Evolutionary conservation across 1,140 invertebrate genomes (phyloP).

Genomic region (Branchinecta lynchi): DNA sequence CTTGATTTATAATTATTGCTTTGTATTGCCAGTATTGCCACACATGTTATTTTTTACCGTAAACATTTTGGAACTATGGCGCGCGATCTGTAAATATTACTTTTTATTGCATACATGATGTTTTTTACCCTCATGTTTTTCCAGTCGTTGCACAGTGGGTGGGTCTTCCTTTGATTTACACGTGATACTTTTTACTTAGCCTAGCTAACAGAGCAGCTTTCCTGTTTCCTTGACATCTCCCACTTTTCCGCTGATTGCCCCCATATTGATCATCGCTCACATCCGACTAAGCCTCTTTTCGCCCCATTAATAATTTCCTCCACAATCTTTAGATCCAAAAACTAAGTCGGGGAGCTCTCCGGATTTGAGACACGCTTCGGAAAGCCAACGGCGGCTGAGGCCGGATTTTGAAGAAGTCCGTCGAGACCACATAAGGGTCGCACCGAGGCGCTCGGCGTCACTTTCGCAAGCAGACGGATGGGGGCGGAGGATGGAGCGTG

Average conservation of each 20-base stretch:
- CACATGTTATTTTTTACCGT: too few species aligned
- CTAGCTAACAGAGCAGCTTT: not conserved
- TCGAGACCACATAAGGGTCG: slow-evolving; percentile 25
- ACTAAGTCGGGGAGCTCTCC: not conserved
- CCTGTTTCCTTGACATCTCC: slow-evolving; percentile 14
- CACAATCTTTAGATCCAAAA: not conserved
- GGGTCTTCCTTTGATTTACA: too few species aligned
- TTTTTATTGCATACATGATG: too few species aligned
- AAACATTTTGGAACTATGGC: too few species aligned
- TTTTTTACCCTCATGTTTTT: too few species aligned
- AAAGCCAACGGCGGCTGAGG: not conserved
- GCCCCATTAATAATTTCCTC: not conserved
- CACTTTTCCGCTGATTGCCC: not conserved
- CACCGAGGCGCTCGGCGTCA: slow-evolving; percentile 20
- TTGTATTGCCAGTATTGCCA: too few species aligned
- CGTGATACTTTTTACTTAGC: too few species aligned
- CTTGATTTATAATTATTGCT: too few species aligned
- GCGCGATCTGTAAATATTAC: too few species aligned
- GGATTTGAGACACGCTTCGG: not conserved
- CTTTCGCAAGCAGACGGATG: slow-evolving; percentile 18
- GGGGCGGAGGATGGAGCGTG: not conserved
- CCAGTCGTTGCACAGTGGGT: too few species aligned
- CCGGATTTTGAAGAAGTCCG: not conserved
- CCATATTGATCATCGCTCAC: too few species aligned
- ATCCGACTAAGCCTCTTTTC: too few species aligned